phyloP scores from a whole-genome alignment of 2,888 invertebrate species.

The Eupithecia tripunctaria region DNA sequence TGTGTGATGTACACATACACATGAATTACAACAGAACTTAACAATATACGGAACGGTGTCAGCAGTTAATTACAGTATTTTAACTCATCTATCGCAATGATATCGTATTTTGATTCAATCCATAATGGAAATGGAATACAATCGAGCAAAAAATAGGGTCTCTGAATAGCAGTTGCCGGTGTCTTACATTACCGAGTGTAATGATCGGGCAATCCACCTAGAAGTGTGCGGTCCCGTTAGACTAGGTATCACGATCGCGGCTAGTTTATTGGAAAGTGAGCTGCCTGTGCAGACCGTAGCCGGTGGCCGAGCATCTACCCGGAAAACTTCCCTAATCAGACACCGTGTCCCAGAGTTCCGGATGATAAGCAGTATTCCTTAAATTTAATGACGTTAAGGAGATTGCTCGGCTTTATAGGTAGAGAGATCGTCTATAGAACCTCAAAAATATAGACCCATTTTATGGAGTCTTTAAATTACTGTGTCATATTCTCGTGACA shows the following conservation, averaged over 20 bases:
- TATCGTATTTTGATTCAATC: constrained; percentile 40
- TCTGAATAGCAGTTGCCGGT: constrained; percentile 42
- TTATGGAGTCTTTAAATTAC: not conserved
- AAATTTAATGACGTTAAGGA: not conserved
- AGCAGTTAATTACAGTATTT: constrained; percentile 44
- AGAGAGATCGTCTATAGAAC: not conserved
- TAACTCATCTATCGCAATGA: constrained; percentile 45
- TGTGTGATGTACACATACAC: constrained; percentile 7
- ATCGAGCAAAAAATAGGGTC: constrained; percentile 43
- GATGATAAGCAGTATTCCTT: not conserved
- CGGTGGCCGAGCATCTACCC: constrained; percentile 60
- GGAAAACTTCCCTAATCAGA: constrained; percentile 61
- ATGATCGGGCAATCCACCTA: constrained; percentile 65
- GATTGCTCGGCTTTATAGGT: not conserved
- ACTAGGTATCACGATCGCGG: constrained; percentile 75
- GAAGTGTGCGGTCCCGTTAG: constrained; percentile 78
- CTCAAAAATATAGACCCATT: not conserved
- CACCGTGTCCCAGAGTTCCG: constrained; percentile 27
- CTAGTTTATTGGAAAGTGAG: constrained; percentile 81
- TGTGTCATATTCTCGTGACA: constrained; percentile 19
- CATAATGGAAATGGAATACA: constrained; percentile 37
- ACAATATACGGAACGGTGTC: constrained; percentile 33
- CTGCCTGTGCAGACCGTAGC: constrained; percentile 70
- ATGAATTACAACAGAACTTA: constrained; percentile 38
- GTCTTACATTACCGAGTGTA: constrained; percentile 54